These are phyloP conservation scores for Dascyllus trimaculatus DNA, from an alignment of 2,113 vertebrate genomes.

Conservation along the genomic window DNA sequence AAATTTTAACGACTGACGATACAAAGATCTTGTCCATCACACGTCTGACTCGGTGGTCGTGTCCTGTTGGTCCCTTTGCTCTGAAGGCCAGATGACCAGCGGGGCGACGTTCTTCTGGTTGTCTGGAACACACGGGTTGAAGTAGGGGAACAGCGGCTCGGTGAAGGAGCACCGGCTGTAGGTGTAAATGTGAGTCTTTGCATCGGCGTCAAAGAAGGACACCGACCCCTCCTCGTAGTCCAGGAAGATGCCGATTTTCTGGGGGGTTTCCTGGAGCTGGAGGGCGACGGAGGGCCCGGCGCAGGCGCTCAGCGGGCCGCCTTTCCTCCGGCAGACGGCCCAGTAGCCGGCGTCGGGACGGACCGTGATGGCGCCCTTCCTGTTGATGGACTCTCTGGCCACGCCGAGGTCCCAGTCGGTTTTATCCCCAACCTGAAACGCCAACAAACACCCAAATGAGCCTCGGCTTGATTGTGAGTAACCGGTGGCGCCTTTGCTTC, in stretches of 20 bases:
- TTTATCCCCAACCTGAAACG: slow-evolving; percentile 71
- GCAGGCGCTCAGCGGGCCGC: slow-evolving; percentile 57
- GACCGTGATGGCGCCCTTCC: slow-evolving; percentile 67
- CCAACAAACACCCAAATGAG: too few species aligned
- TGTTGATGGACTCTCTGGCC: slow-evolving; percentile 70
- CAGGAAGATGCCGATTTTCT: slow-evolving; percentile 83
- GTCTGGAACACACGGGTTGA: slow-evolving; percentile 76
- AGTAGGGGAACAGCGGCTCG: slow-evolving; percentile 85
- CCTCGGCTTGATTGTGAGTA: too few species aligned
- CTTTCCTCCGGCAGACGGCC: slow-evolving; percentile 57
- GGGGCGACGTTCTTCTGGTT: slow-evolving; percentile 54
- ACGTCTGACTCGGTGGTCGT: neutral
- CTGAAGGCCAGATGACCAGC: slow-evolving; percentile 63
- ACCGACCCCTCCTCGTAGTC: slow-evolving; percentile 84
- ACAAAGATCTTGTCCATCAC: neutral
- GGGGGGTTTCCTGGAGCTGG: slow-evolving; percentile 69
- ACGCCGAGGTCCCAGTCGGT: slow-evolving; percentile 77
- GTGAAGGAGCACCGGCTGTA: slow-evolving; percentile 80
- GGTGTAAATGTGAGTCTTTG: slow-evolving; percentile 80
- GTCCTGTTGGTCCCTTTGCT: neutral
- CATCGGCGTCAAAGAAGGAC: slow-evolving; percentile 82
- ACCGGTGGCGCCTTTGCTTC: too few species aligned
- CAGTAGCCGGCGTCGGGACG: slow-evolving; percentile 73
- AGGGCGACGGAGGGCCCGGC: slow-evolving; percentile 56
- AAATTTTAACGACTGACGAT: too few species aligned